A percentile compares a stretch with the other conserved stretches of the same genome.
These are phyloP conservation scores for Gadopsis bispinosus DNA, from an alignment of 2,797 vertebrate species.

Conservation along the genomic window DNA sequence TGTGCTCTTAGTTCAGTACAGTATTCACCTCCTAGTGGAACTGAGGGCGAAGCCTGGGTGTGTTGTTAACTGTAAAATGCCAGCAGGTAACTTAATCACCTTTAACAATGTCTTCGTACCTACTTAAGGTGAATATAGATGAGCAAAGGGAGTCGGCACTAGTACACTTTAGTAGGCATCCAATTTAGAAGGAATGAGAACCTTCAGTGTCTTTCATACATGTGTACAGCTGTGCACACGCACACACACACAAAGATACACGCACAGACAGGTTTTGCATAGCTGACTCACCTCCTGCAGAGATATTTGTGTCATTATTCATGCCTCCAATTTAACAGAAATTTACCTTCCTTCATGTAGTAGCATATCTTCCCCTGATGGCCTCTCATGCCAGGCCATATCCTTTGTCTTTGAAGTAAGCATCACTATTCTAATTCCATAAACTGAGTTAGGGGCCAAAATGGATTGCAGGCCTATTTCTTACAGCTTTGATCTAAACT, in stretches of 20 bases:
- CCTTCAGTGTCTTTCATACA: slow-evolving; percentile 72
- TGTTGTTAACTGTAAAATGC: slow-evolving; percentile 66
- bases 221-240: slow-evolving; percentile 23
- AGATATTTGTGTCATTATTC: slow-evolving; percentile 67
- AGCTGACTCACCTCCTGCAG: slow-evolving; percentile 59
- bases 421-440: slow-evolving; percentile 3
- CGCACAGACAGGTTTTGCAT: slow-evolving; percentile 39
- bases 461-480: neutral
- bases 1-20: slow-evolving; percentile 30
- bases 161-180: slow-evolving; percentile 49
- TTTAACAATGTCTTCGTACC: slow-evolving; percentile 67
- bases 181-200: slow-evolving; percentile 56
- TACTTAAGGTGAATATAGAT: slow-evolving; percentile 68
- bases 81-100: slow-evolving; percentile 72
- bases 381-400: neutral
- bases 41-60: slow-evolving; percentile 56
- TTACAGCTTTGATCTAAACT: slow-evolving; percentile 15
- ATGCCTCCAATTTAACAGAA: slow-evolving; percentile 56
- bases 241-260: slow-evolving; percentile 33
- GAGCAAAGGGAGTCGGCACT: slow-evolving; percentile 50
- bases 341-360: slow-evolving; percentile 18
- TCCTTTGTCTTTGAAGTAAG: slow-evolving; percentile 16
- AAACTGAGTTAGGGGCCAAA: slow-evolving; percentile 11
- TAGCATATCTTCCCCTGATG: slow-evolving; percentile 5
- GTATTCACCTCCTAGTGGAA: slow-evolving; percentile 34